Evolutionary conservation across 2,797 vertebrate genomes (phyloP).

Genomic region (Sphaeramia orbicularis): DNA sequence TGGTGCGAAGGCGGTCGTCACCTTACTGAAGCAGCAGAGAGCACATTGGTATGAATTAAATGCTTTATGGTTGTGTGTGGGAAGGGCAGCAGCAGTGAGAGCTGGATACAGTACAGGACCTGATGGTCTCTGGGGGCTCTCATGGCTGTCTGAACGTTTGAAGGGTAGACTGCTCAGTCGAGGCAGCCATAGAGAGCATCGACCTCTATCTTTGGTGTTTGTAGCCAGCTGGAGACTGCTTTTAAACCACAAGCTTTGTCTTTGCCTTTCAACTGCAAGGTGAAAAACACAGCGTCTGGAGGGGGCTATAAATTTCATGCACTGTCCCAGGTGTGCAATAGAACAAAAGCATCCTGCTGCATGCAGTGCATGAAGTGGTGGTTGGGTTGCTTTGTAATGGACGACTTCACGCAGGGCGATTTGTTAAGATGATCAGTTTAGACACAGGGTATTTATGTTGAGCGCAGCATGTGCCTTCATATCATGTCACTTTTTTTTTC

Average conservation of each 20-base stretch:
- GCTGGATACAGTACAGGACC: constrained; percentile 67
- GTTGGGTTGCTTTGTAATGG: constrained; percentile 26
- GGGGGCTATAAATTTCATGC: constrained; percentile 32
- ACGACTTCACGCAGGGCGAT: constrained; percentile 38
- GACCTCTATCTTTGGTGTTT: constrained; percentile 70
- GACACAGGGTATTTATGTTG: constrained; percentile 27
- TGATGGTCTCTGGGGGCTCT: constrained; percentile 73
- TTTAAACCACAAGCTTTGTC: constrained; percentile 59
- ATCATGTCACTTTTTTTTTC: constrained; percentile 17
- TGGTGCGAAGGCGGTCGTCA: constrained; percentile 46
- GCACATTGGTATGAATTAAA: constrained; percentile 51
- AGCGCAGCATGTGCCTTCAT: constrained; percentile 27
- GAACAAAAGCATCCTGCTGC: constrained; percentile 44
- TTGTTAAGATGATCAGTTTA: constrained; percentile 45
- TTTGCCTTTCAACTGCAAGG: constrained; percentile 67
- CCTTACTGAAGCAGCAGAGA: constrained; percentile 34
- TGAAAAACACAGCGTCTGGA: constrained; percentile 48
- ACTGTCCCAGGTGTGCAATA: constrained; percentile 36
- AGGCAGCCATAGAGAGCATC: constrained; percentile 56
- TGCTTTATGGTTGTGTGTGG: constrained; percentile 28
- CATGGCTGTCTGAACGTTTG: constrained; percentile 76
- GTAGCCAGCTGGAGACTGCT: constrained; percentile 65
- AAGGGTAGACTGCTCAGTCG: constrained; percentile 69
- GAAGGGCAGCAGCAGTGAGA: constrained; percentile 54
- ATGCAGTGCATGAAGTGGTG: constrained; percentile 3